Evolutionary conservation across 1,140 invertebrate species (phyloP), one percentile per base, ranked within the genome.

Genomic region (Pseudomyrmex sp.): DNA sequence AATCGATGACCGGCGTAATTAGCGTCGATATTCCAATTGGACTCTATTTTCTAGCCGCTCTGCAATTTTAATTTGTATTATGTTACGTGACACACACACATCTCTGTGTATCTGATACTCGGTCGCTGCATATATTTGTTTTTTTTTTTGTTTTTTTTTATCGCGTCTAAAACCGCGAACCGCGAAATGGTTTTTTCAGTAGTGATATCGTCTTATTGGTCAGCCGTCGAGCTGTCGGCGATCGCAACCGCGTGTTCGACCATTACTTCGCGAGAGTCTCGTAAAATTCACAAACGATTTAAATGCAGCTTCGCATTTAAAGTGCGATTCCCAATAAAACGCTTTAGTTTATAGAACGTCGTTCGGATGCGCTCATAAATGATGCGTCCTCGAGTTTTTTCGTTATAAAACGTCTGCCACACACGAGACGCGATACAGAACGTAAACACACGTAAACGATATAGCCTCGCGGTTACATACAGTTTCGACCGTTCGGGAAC

Each of bases 161-260:
- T 0, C 18, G n/a, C 12, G 26, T 59, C 35, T 80, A 59, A 70
- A 70, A 69, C 12, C 15, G 18, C 9, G 35, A 56, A 26, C 65
- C 48, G 35, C 54, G 23, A 15, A 48, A 52, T 7, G 35, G 26
- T 62, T 46, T 68, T 23, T 23, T 13, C 23, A 77, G 44, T 79
- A 26, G 66, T 80, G 59, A 79, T 58, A 26, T 13, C 20, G 35
- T 18, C 66, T 70, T 50, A 80, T 80, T 70, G 70, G 69, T 80
- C 65, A 48, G 54, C 76, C 54, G 48, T 79, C 69, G 69, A 44
- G 54, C 65, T 70, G 76, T 79, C 65, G 23, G 63, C 65, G 35
- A 35, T 35, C 35, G 5, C 35, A 35, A 58, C 26, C 20, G 26
- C 20, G 23, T 12, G 1, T 13, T 35, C 35, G 35, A 13, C 18